phyloP scores from a whole-genome alignment of 2,797 vertebrate genomes.

The Liasis olivaceus region DNA sequence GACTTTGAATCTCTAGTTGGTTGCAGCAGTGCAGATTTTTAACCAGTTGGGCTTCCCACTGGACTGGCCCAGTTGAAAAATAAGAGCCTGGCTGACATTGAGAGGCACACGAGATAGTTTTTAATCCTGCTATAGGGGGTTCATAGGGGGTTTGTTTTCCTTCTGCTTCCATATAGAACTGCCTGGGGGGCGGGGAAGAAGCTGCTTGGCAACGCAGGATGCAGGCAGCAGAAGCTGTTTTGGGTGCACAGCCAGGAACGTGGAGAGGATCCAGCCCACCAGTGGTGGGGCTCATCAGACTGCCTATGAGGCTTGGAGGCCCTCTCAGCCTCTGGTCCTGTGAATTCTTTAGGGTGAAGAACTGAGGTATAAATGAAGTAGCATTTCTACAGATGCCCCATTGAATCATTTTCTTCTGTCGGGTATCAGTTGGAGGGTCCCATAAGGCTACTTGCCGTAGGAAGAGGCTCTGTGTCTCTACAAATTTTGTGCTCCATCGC shows the following conservation, averaged over 20 bases:
- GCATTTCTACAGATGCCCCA: neutral
- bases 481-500: fast-evolving
- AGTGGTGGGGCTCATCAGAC: neutral
- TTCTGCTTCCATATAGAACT: too few relatives aligned
- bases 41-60: neutral
- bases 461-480: neutral
- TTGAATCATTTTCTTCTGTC: too few relatives aligned
- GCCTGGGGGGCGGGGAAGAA: too few relatives aligned
- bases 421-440: too few relatives aligned
- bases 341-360: neutral
- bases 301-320: neutral
- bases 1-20: neutral
- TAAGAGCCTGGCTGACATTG: neutral
- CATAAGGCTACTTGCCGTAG: too few relatives aligned
- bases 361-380: too few relatives aligned
- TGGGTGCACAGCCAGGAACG: too few relatives aligned
- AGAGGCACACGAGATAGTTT: neutral
- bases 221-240: neutral
- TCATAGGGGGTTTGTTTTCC: neutral
- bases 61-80: neutral
- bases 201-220: neutral
- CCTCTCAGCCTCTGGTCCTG: neutral
- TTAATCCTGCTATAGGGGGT: too few relatives aligned
- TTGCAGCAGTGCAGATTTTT: neutral
- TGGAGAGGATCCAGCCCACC: too few relatives aligned